phyloP scores from a whole-genome alignment of 1,140 invertebrate species.

The Drosophila albomicans region DNA sequence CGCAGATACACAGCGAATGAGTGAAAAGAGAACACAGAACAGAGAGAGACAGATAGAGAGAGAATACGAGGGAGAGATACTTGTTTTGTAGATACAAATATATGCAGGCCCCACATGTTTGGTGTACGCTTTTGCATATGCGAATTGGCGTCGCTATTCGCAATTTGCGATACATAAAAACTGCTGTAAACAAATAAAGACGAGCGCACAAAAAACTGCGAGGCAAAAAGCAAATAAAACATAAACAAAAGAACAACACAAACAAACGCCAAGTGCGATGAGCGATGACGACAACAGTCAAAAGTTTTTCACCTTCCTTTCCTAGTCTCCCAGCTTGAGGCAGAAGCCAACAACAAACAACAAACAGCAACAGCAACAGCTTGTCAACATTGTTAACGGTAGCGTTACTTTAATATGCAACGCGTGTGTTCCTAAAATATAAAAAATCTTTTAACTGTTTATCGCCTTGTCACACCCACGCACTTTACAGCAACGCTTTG shows the following conservation, averaged over 20 bases:
- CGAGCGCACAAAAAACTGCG: background rate
- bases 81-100: slow-evolving; percentile 28
- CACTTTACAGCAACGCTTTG: background rate
- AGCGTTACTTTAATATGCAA: slow-evolving; percentile 63
- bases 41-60: background rate
- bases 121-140: slow-evolving; percentile 53
- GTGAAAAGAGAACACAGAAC: background rate
- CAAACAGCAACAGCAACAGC: slow-evolving; percentile 47
- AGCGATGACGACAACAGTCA: slow-evolving; percentile 34
- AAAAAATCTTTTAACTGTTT: slow-evolving; percentile 10
- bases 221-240: slow-evolving; percentile 35
- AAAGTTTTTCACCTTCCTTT: slow-evolving; percentile 13
- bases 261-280: slow-evolving; percentile 26
- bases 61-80: background rate
- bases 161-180: slow-evolving; percentile 67
- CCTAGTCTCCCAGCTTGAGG: slow-evolving; percentile 18
- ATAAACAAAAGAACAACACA: slow-evolving; percentile 56
- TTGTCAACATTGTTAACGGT: slow-evolving; percentile 58
- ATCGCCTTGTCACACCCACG: background rate
- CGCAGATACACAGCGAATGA: slow-evolving; percentile 7
- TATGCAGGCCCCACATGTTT: slow-evolving; percentile 63
- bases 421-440: slow-evolving; percentile 48
- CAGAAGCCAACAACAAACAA: slow-evolving; percentile 16
- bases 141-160: slow-evolving; percentile 48
- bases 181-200: slow-evolving; percentile 55